Base-by-base conservation (phyloP, 2,797 vertebrate species). In the Sebastes steindachneri region DNA sequence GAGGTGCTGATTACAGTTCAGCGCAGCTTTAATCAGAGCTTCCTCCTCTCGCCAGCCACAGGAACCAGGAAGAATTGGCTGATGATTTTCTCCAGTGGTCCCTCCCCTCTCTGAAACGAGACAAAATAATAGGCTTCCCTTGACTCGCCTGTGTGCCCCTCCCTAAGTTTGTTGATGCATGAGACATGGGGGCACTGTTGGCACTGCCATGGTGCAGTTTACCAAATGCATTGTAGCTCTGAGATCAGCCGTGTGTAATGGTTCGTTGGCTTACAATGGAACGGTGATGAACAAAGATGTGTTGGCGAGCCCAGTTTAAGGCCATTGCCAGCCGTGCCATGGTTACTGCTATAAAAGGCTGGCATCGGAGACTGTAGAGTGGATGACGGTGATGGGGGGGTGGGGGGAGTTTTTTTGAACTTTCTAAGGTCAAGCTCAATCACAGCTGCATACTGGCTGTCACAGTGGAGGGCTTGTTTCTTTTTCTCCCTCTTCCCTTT, bases 21-120 rank as follows among this genome's bases (percentile, higher is more conserved):
- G 75, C 68, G 70, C 73, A 60, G 85, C 88, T 88, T 90, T 92
- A 94, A 94, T 94, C 94, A 90, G 79, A 67, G 87, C 80, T 94
- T 94, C 92, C 91, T 93, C 83, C 62, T 82, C 67, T 77, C 37
- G 41, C 75, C 78, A 75, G 90, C 87, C 82, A 67, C 89, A 90
- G 84, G 83, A 92, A 92, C 89, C 82, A 72, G 88, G 80, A 88
- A 79, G 83, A 87, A 78, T 70, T 87, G 88, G 85, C 82, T 41
- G 79, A 79, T 79, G 86, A 88, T 88, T 87, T 90, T 87, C 73
- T 73, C 62, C 66, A 75, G 65, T 63, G 53, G 72, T 85, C 82
- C 88, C 64, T 82, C 79, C 88, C 79, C 79, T 86, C 88, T 87
- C 69, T 80, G 77, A 82, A 80, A 69, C 37, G 65, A 91, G 81